These are phyloP conservation scores for Hemitrygon akajei DNA, from an alignment of 2,797 vertebrate genomes.

Conservation along the genomic window DNA sequence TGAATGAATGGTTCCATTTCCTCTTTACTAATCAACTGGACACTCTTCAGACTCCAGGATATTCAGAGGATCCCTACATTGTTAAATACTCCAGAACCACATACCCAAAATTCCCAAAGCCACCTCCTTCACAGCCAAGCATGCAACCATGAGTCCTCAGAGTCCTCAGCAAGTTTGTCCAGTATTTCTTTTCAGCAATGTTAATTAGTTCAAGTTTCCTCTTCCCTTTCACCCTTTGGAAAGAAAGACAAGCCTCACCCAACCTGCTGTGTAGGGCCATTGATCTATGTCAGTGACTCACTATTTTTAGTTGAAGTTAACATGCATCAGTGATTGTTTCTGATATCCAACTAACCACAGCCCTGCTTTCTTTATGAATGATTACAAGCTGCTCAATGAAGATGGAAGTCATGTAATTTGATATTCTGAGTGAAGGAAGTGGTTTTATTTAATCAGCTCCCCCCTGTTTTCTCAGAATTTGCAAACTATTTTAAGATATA, in stretches of 20 bases:
- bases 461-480: background rate
- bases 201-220: no score
- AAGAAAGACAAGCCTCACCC: background rate
- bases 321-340: background rate
- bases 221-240: no score
- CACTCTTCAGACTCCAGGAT: no score
- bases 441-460: constrained; percentile 11
- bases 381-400: background rate
- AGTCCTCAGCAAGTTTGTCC: no score
- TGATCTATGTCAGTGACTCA: background rate
- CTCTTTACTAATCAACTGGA: no score
- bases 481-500: background rate
- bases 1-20: no score
- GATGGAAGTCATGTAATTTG: background rate
- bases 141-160: no score
- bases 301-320: background rate
- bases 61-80: no score
- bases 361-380: constrained; percentile 11
- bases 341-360: background rate
- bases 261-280: background rate
- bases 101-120: no score
- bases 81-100: no score
- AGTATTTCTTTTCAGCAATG: no score
- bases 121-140: no score
- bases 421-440: constrained; percentile 10